A percentile compares a stretch with the other conserved stretches of the same genome.
These are phyloP conservation scores for Lamellibrachia satsuma DNA, from an alignment of 2,888 invertebrate genomes.

Conservation along the genomic window DNA sequence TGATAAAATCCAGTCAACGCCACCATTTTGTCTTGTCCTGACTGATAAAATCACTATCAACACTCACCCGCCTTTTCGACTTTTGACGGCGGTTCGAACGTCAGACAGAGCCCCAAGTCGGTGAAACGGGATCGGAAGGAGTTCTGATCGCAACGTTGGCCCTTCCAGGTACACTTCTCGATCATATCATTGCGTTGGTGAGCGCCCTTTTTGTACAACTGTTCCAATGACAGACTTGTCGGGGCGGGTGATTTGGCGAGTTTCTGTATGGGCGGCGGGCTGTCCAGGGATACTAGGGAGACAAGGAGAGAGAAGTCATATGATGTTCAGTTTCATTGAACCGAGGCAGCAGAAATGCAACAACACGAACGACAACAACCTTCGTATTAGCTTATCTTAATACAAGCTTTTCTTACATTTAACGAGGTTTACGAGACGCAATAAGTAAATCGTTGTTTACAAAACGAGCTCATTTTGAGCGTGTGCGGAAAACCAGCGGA, in stretches of 20 bases:
- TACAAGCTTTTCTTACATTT: too few species aligned
- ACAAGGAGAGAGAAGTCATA: not conserved
- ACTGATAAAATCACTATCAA: not conserved
- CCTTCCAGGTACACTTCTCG: slow-evolving; percentile 26
- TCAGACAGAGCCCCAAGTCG: slow-evolving; percentile 31
- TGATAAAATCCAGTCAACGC: too few species aligned
- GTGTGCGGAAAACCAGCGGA: too few species aligned
- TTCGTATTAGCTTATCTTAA: not conserved
- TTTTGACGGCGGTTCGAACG: slow-evolving; percentile 25
- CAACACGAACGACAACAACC: not conserved
- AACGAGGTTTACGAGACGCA: too few species aligned
- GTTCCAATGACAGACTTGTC: not conserved
- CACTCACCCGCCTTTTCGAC: not conserved
- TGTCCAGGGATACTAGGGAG: not conserved
- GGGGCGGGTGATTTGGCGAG: not conserved
- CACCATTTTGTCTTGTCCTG: too few species aligned
- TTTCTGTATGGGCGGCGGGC: not conserved
- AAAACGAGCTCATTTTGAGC: too few species aligned
- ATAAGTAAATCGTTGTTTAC: too few species aligned
- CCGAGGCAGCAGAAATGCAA: too few species aligned
- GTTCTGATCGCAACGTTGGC: slow-evolving; percentile 19
- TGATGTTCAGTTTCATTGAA: not conserved
- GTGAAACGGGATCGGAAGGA: slow-evolving; percentile 24
- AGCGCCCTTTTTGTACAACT: not conserved
- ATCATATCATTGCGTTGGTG: not conserved